Base-by-base conservation (phyloP, 2,797 vertebrate genomes). In the Psittacula echo region DNA sequence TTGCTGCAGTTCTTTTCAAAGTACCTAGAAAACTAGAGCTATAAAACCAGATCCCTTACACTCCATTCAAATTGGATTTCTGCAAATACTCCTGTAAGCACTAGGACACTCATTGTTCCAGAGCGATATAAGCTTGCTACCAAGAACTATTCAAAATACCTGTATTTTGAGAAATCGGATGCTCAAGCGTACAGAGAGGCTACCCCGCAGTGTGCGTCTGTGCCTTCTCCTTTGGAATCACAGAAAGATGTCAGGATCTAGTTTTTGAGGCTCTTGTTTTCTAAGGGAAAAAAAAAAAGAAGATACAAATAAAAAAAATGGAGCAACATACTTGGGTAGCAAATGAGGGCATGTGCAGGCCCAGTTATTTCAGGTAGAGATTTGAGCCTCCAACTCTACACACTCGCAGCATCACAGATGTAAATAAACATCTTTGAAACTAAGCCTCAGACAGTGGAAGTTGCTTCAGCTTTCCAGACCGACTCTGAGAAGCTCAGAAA, bases 201-300 rank as follows among this genome's bases (percentile, higher is more conserved):
- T 90, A 94, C 82, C 77, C 32, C 10, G 34, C 73, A 84, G 91
- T 39, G 77, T 67, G 71, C 87, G 64, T 80, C 70, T 42, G 7
- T 88, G 83, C 89, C 77, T 84, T 90, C 91, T 94, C 85, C 87
- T 91, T 56, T 92, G 75, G 87, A 79, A 56, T 88, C 93, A 92
- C 51, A 90, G 71, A 93, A 84, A 79, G 91, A 60, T 20, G 74
- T 50, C 88, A 58, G 79, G 45, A 84, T 89, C 82, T 89, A 95
- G 47, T 45, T 91, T 95, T 73, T 94, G 90, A 93, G 54, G 71
- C 16, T 95, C 85, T 93, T 81, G 66, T 81, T 94, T 93, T 96
- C 96, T 96, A 86, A 62, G 67, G 48, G 8, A 3, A 34, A 6
- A 42, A 34, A 50, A 90, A 82, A 60, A 84, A 81, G 50, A 85